Evolutionary conservation across 2,888 invertebrate species (phyloP).

Genomic region (Prosapia bicincta): DNA sequence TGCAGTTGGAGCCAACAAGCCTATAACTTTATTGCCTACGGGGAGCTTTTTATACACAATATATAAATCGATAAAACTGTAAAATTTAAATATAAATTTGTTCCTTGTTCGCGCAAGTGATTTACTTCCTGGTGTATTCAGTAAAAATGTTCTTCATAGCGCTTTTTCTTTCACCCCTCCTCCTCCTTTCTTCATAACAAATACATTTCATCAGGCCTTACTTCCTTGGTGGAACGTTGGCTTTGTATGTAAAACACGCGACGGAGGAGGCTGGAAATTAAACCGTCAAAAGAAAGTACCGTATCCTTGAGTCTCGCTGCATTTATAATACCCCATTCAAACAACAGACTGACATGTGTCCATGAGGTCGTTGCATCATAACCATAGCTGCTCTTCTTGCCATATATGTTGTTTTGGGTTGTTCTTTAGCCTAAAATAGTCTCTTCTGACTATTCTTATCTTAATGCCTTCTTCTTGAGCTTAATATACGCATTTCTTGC

Average conservation of each 20-base stretch:
- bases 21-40: too few relatives aligned
- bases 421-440: too few relatives aligned
- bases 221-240: neutral
- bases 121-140: neutral
- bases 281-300: neutral
- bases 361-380: too few relatives aligned
- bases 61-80: neutral
- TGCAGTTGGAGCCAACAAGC: too few relatives aligned
- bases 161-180: neutral
- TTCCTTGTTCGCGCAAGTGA: neutral
- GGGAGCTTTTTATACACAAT: too few relatives aligned
- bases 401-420: too few relatives aligned
- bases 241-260: constrained; percentile 5
- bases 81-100: neutral
- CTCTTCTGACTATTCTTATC: too few relatives aligned
- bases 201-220: neutral
- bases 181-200: neutral
- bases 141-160: neutral
- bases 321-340: neutral
- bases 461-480: too few relatives aligned
- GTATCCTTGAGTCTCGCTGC: neutral
- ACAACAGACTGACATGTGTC: neutral
- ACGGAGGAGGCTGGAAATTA: neutral
- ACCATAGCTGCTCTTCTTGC: too few relatives aligned
- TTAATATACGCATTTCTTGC: too few relatives aligned